These are phyloP conservation scores for Gymnoscelis rufifasciata DNA, from an alignment of 2,888 invertebrate species.

Conservation along the genomic window DNA sequence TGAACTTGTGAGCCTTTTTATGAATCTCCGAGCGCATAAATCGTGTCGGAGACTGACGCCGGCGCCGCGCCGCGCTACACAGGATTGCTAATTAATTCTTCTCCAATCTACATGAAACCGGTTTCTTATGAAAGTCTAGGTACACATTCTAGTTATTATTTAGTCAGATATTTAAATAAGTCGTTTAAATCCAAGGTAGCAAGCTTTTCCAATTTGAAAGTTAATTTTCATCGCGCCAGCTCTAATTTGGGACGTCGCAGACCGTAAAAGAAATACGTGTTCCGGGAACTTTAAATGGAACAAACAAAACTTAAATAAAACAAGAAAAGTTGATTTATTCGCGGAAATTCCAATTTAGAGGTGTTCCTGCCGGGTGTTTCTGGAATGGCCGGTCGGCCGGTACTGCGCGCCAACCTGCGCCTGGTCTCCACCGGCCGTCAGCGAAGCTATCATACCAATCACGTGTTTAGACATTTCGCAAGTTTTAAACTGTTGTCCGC, in stretches of 20 bases:
- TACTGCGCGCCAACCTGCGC: too few species aligned
- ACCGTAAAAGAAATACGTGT: slow-evolving; percentile 26
- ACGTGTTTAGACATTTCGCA: too few species aligned
- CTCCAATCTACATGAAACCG: too few species aligned
- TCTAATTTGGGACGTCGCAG: slow-evolving; percentile 18
- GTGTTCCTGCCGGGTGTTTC: too few species aligned
- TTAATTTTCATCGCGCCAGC: slow-evolving; percentile 21
- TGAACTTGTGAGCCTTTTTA: slow-evolving; percentile 28
- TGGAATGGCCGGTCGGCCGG: too few species aligned
- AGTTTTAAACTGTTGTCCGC: too few species aligned
- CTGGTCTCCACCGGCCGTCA: too few species aligned
- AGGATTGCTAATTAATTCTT: too few species aligned
- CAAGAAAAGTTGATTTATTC: slow-evolving; percentile 27
- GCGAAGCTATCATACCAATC: too few species aligned
- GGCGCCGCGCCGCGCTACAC: neutral
- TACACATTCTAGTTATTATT: too few species aligned
- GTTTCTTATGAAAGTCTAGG: too few species aligned
- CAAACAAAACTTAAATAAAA: slow-evolving; percentile 29
- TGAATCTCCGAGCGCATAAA: slow-evolving; percentile 14
- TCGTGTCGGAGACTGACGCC: slow-evolving; percentile 9
- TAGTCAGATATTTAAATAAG: neutral
- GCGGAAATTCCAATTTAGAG: slow-evolving; percentile 22
- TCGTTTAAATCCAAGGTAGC: slow-evolving; percentile 3
- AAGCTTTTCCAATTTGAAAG: slow-evolving; percentile 15
- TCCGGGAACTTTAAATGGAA: slow-evolving; percentile 28